Evolutionary conservation across 2,888 invertebrate species (phyloP).

Genomic region (Amphipyra tragopoginis): DNA sequence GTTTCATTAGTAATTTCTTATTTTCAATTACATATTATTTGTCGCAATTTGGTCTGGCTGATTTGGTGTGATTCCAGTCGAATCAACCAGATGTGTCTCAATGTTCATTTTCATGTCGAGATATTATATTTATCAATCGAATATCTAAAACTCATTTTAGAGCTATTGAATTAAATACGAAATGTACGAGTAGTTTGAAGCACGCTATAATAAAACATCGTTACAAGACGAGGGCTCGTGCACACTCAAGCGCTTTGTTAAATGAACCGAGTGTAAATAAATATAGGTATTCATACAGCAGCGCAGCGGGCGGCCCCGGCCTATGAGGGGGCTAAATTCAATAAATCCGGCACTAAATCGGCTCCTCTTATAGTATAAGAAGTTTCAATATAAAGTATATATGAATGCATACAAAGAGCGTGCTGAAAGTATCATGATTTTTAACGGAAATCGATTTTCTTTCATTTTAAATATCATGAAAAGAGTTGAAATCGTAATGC

Average conservation of each 20-base stretch:
- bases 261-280: constrained; percentile 89
- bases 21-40: too few relatives aligned
- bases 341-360: constrained; percentile 75
- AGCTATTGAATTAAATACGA: constrained; percentile 40
- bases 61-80: too few relatives aligned
- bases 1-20: too few relatives aligned
- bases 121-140: background rate
- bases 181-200: constrained; percentile 52
- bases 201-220: constrained; percentile 69
- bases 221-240: constrained; percentile 73
- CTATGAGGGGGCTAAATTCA: constrained; percentile 79
- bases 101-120: too few relatives aligned
- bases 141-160: constrained; percentile 23
- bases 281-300: constrained; percentile 85
- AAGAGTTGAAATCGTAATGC: too few relatives aligned
- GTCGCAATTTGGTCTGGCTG: too few relatives aligned
- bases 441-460: too few relatives aligned
- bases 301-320: constrained; percentile 78
- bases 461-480: too few relatives aligned
- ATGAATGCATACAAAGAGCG: background rate
- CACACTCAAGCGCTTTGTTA: constrained; percentile 84
- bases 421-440: background rate
- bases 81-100: too few relatives aligned
- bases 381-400: constrained; percentile 20
- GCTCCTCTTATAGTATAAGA: constrained; percentile 43